Percentiles rank a stretch among this genome's conserved stretches.
Evolutionary conservation across 2,797 vertebrate species (phyloP).

Genomic region (Columba guinea): DNA sequence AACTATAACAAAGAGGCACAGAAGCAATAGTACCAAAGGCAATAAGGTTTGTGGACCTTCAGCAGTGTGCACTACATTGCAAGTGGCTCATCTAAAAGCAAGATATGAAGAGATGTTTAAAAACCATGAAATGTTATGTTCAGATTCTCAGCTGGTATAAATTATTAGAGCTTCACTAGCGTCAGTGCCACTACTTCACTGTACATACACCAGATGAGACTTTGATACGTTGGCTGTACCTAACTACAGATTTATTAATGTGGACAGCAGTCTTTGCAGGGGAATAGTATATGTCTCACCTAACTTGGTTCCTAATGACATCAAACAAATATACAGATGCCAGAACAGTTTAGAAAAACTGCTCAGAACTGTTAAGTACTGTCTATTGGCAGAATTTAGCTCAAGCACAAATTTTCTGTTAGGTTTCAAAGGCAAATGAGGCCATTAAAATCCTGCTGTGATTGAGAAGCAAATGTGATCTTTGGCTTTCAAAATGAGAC

Average conservation of each 20-base stretch:
- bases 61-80: neutral
- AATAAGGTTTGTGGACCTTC: neutral
- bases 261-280: neutral
- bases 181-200: neutral
- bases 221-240: neutral
- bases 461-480: neutral
- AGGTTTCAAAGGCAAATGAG: neutral
- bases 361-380: neutral
- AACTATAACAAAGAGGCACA: neutral
- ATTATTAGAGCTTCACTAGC: neutral
- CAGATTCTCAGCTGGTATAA: neutral
- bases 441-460: neutral
- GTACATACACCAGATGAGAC: neutral
- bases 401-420: neutral
- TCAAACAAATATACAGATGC: neutral
- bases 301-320: constrained; percentile 15
- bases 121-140: neutral
- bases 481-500: neutral
- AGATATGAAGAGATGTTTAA: neutral
- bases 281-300: neutral
- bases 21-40: neutral
- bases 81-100: neutral
- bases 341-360: neutral
- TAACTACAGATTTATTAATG: neutral
- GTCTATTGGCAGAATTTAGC: neutral